Percentiles rank a stretch among this genome's conserved stretches.
These are phyloP conservation scores for Ditylenchus dipsaci DNA, from an alignment of 1,140 invertebrate species.

Conservation along the genomic window DNA sequence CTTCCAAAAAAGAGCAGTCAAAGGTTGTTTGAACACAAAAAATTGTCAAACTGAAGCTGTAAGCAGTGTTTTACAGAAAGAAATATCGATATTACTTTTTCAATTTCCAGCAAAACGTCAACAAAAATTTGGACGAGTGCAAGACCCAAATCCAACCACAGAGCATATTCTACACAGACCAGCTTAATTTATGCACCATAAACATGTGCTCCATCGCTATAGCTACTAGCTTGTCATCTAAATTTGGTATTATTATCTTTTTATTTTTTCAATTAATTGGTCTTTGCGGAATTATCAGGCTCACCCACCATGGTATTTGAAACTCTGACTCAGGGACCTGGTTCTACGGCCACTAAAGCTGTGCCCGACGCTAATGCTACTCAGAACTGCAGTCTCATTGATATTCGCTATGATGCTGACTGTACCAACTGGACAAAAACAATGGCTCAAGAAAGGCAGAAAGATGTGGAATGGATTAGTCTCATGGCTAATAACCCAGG, in stretches of 20 bases:
- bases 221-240: not conserved
- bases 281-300: not conserved
- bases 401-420: slow-evolving; percentile 19
- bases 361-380: not conserved
- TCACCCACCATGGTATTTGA: slow-evolving; percentile 20
- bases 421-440: slow-evolving; percentile 27
- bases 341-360: not conserved
- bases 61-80: not conserved
- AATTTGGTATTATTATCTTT: not conserved
- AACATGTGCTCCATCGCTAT: slow-evolving; percentile 19
- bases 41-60: slow-evolving; percentile 15
- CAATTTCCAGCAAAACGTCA: slow-evolving; percentile 16
- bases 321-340: slow-evolving; percentile 10
- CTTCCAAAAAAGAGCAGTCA: slow-evolving; percentile 24
- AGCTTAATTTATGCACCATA: slow-evolving; percentile 16
- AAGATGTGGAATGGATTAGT: slow-evolving; percentile 14
- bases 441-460: slow-evolving; percentile 1
- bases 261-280: not conserved
- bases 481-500: slow-evolving; percentile 11
- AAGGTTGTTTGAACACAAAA: slow-evolving; percentile 14
- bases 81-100: slow-evolving; percentile 11
- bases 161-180: slow-evolving; percentile 28
- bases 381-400: slow-evolving; percentile 16
- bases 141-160: slow-evolving; percentile 4
- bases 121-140: slow-evolving; percentile 18